These are phyloP conservation scores for Astyanax mexicanus DNA, from an alignment of 2,797 vertebrate species.

Conservation along the genomic window DNA sequence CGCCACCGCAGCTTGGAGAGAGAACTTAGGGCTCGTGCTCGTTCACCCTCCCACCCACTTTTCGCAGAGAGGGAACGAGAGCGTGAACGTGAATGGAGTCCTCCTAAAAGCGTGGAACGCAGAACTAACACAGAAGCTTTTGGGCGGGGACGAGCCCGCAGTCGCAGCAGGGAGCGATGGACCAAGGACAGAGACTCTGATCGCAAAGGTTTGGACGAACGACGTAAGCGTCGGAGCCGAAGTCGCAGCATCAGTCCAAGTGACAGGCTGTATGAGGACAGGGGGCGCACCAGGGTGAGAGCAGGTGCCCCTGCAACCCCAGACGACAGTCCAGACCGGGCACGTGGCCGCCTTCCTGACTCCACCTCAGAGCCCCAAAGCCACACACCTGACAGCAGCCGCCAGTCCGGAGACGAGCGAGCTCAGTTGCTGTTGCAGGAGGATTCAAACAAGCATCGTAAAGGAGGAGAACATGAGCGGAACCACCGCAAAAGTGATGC, in stretches of 20 bases:
- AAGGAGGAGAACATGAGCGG: constrained; percentile 73
- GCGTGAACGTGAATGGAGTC: constrained; percentile 89
- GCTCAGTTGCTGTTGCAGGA: constrained; percentile 62
- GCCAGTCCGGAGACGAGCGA: constrained; percentile 68
- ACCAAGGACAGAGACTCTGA: constrained; percentile 81
- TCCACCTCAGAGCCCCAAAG: constrained; percentile 83
- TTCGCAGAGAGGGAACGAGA: constrained; percentile 84
- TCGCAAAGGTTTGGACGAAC: constrained; percentile 83
- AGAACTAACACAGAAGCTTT: constrained; percentile 85
- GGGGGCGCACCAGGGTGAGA: constrained; percentile 79
- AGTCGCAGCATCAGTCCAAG: constrained; percentile 79
- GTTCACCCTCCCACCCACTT: constrained; percentile 84
- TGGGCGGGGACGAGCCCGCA: constrained; percentile 81
- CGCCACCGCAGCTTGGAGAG: constrained; percentile 90
- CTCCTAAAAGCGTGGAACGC: constrained; percentile 85
- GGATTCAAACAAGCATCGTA: constrained; percentile 68
- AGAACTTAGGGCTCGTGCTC: constrained; percentile 87
- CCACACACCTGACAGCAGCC: constrained; percentile 78
- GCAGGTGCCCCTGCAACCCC: constrained; percentile 75
- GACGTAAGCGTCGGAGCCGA: constrained; percentile 80
- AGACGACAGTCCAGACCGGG: constrained; percentile 88
- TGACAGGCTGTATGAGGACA: constrained; percentile 81
- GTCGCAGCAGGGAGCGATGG: constrained; percentile 92
- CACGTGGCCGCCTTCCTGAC: constrained; percentile 86
- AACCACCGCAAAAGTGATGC: constrained; percentile 82